phyloP scores from a whole-genome alignment of 2,797 vertebrate genomes.

The Crenuchus spilurus region DNA sequence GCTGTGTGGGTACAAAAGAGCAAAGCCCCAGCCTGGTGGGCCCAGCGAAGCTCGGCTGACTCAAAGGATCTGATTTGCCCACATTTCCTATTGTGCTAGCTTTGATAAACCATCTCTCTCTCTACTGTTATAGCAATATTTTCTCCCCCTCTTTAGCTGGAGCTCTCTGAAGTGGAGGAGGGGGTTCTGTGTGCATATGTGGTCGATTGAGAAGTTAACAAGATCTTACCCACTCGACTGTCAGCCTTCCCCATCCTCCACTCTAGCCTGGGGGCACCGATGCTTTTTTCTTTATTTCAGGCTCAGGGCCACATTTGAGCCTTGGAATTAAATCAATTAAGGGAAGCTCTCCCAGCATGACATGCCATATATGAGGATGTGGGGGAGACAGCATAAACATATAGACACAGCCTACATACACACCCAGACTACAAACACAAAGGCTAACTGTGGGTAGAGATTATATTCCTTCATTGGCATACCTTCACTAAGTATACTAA shows the following conservation, averaged over 20 bases:
- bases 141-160: neutral
- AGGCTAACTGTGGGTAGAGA: neutral
- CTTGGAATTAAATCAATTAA: constrained; percentile 44
- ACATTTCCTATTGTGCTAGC: neutral
- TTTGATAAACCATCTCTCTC: neutral
- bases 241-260: constrained; percentile 47
- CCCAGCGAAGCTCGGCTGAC: neutral
- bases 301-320: constrained; percentile 30
- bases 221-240: neutral
- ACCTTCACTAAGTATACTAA: no score
- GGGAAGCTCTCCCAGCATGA: neutral
- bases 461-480: neutral
- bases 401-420: neutral
- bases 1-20: neutral
- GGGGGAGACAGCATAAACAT: neutral
- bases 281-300: constrained; percentile 28
- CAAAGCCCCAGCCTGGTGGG: neutral
- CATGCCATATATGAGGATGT: neutral
- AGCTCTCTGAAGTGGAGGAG: neutral
- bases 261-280: constrained; percentile 56
- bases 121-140: neutral
- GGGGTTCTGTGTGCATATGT: constrained; percentile 67
- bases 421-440: neutral
- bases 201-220: constrained; percentile 58
- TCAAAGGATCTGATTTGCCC: neutral